A percentile compares a stretch with the other conserved stretches of the same genome.
These are phyloP conservation scores for Brienomyrus brachyistius DNA, from an alignment of 2,113 vertebrate genomes.

Conservation along the genomic window DNA sequence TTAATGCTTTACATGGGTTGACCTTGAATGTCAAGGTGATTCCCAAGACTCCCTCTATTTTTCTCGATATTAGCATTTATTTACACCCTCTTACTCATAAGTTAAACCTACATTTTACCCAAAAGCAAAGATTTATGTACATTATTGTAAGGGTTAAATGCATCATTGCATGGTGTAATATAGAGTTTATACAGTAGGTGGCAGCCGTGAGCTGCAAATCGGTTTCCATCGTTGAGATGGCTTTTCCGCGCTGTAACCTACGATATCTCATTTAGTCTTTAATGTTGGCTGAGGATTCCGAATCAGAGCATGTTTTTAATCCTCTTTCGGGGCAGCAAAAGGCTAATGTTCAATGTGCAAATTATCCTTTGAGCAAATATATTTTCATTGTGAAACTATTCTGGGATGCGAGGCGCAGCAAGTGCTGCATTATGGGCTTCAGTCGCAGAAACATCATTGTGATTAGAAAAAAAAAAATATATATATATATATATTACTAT, in stretches of 20 bases:
- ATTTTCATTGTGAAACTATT: neutral
- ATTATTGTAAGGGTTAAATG: neutral
- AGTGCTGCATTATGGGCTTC: neutral
- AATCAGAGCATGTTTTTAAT: neutral
- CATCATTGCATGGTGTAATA: neutral
- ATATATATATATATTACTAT: too few relatives aligned
- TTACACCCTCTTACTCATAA: neutral
- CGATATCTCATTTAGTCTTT: neutral
- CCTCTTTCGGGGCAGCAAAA: neutral
- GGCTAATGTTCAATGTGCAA: neutral
- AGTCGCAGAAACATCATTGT: neutral
- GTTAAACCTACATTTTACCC: neutral
- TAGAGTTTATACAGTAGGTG: slow-evolving; percentile 44
- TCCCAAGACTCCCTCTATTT: neutral
- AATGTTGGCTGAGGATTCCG: neutral
- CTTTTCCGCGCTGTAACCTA: neutral
- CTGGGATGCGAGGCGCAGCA: neutral
- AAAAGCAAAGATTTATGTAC: neutral
- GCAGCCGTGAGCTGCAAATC: slow-evolving; percentile 32
- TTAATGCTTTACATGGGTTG: neutral
- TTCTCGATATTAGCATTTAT: neutral
- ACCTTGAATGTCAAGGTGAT: neutral
- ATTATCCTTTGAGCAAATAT: neutral
- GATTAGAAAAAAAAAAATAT: neutral
- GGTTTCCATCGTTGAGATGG: neutral